Evolutionary conservation across 2,888 invertebrate species (phyloP), one percentile per base, ranked within the genome.

Genomic region (Didymodactylos carnosus): DNA sequence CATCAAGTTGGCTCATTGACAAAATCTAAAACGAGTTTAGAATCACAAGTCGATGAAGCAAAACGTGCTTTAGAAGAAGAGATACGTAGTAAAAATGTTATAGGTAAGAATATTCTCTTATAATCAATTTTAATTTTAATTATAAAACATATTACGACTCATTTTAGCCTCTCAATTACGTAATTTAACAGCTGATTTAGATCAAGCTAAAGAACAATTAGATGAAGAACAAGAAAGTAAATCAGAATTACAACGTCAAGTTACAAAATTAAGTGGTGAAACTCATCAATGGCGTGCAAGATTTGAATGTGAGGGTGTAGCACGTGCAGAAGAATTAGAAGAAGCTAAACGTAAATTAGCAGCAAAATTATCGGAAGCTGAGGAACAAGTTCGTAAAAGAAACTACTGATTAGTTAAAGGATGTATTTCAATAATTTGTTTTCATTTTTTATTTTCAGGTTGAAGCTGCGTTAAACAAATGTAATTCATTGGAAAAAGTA

Each of bases 141-240:
- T n/a, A n/a, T n/a, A n/a, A n/a, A n/a, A n/a, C n/a, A n/a, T n/a
- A n/a, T n/a, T n/a, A n/a, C n/a, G n/a, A 10, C 19, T 19, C 35
- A 19, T 35, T 49, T 19, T 82, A 73, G 81, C 82, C 79, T 80
- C 80, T 86, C 97, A 97, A 86, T 92, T 94, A 90, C 93, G 97
- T 86, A 97, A 95, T 87, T 87, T 97, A 86, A 93, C 94, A 86
- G 92, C 95, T 88, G 98, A 99, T 86, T 87, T 97, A 86, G 98
- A 99, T 87, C 92, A 92, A 87, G 90, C 95, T 85, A 91, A 95
- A 83, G 98, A 98, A 86, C 94, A 95, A 86, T 90, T 97, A 79
- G 98, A 99, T 84, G 98, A 99, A 85, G 98, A 99, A 86, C 92
- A 93, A 79, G 95, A 97, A 86, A 92, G 91, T 85, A 97, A 95